phyloP scores from a whole-genome alignment of 2,888 invertebrate genomes.

The Slavum lentiscoides region DNA sequence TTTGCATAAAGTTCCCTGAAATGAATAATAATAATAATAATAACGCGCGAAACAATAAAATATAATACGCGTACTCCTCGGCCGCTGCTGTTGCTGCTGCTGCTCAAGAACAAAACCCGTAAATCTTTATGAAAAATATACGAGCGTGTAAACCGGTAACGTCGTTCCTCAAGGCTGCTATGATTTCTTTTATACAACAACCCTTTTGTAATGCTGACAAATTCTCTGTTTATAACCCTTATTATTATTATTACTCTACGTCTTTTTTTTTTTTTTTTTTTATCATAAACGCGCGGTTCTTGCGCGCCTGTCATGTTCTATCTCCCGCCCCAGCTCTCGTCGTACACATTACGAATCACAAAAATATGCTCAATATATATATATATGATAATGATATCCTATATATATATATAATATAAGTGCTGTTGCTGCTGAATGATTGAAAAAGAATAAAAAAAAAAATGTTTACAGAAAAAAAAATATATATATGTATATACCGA shows the following conservation, averaged over 20 bases:
- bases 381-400: slow-evolving; percentile 43
- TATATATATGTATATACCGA: slow-evolving; percentile 34
- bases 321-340: slow-evolving; percentile 15
- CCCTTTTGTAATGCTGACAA: slow-evolving; percentile 53
- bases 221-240: slow-evolving; percentile 53
- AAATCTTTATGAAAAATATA: slow-evolving; percentile 42
- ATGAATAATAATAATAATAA: slow-evolving; percentile 13
- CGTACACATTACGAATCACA: not conserved
- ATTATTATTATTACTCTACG: slow-evolving; percentile 44
- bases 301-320: slow-evolving; percentile 37
- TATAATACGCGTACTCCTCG: slow-evolving; percentile 10
- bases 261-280: slow-evolving; percentile 12
- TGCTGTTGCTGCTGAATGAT: slow-evolving; percentile 31
- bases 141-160: slow-evolving; percentile 45
- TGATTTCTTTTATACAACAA: slow-evolving; percentile 50
- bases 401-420: slow-evolving; percentile 34
- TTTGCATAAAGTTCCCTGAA: slow-evolving; percentile 6
- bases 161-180: slow-evolving; percentile 40
- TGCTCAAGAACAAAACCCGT: slow-evolving; percentile 37
- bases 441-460: slow-evolving; percentile 28
- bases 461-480: slow-evolving; percentile 21
- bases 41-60: slow-evolving; percentile 47
- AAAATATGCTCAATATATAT: slow-evolving; percentile 4
- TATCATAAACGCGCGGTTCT: too few relatives aligned
- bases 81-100: not conserved